Evolutionary conservation across 2,888 invertebrate genomes (phyloP).

Genomic region (Gnatocerus cornutus): DNA sequence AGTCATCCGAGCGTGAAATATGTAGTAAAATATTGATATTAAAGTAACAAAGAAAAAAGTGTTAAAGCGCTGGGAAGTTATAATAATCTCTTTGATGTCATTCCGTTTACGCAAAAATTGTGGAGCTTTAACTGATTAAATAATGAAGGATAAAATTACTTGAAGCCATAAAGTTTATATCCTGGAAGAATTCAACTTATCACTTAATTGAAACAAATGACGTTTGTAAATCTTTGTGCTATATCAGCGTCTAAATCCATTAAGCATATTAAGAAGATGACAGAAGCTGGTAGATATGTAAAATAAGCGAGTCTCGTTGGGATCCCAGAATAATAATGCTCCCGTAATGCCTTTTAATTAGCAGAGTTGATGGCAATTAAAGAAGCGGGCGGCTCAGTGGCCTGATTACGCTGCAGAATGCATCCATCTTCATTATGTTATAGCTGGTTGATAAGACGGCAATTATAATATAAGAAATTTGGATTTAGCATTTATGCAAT

Average conservation of each 20-base stretch:
- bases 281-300: conserved; percentile 50
- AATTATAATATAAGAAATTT: conserved; percentile 56
- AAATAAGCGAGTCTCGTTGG: conserved; percentile 45
- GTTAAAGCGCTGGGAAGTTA: no score
- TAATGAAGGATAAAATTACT: background rate
- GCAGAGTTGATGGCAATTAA: conserved; percentile 65
- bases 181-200: conserved; percentile 33
- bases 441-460: conserved; percentile 63
- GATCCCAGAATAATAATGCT: conserved; percentile 53
- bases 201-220: conserved; percentile 50
- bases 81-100: no score
- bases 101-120: no score
- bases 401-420: conserved; percentile 62
- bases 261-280: conserved; percentile 51
- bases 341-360: conserved; percentile 63
- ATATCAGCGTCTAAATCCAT: conserved; percentile 48
- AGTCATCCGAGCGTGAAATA: background rate
- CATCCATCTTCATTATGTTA: conserved; percentile 67
- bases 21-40: no score
- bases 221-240: conserved; percentile 48
- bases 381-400: conserved; percentile 59
- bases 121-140: no score
- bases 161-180: background rate
- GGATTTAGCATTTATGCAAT: background rate
- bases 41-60: no score